These are phyloP conservation scores for Nemurella pictetii DNA, from an alignment of 2,888 invertebrate species.

Conservation along the genomic window DNA sequence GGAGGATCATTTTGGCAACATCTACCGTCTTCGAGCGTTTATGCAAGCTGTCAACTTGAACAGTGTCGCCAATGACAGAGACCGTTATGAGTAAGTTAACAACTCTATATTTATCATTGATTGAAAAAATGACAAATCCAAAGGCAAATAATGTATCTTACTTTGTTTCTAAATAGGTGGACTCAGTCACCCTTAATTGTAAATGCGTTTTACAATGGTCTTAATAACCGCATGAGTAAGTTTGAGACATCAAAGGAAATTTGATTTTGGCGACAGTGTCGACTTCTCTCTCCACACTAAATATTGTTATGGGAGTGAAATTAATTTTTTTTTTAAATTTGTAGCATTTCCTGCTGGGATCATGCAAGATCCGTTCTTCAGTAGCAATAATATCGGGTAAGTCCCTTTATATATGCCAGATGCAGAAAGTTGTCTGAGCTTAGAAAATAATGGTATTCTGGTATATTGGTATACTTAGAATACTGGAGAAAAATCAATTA, in stretches of 20 bases:
- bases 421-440: no score
- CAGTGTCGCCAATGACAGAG: slow-evolving; percentile 43
- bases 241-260: slow-evolving; percentile 37
- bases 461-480: no score
- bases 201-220: slow-evolving; percentile 67
- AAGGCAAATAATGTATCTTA: slow-evolving; percentile 41
- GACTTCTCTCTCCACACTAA: no score
- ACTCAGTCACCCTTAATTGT: slow-evolving; percentile 56
- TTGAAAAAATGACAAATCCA: no score
- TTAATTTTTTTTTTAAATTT: slow-evolving; percentile 31
- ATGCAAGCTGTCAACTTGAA: slow-evolving; percentile 42
- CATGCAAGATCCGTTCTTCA: slow-evolving; percentile 59
- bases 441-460: no score
- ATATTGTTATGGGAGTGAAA: not conserved
- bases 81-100: slow-evolving; percentile 42
- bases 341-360: slow-evolving; percentile 60
- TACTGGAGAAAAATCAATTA: no score
- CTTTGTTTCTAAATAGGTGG: slow-evolving; percentile 42
- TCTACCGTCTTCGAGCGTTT: slow-evolving; percentile 43
- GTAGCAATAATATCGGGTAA: slow-evolving; percentile 46
- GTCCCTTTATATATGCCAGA: no score
- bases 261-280: slow-evolving; percentile 20
- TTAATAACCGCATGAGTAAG: slow-evolving; percentile 56
- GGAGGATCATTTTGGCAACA: slow-evolving; percentile 46
- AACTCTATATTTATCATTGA: slow-evolving; percentile 38